A percentile compares a stretch with the other conserved stretches of the same genome.
These are phyloP conservation scores for Eospalax fontanierii DNA, from an alignment of 2,797 vertebrate species.

Conservation along the genomic window DNA sequence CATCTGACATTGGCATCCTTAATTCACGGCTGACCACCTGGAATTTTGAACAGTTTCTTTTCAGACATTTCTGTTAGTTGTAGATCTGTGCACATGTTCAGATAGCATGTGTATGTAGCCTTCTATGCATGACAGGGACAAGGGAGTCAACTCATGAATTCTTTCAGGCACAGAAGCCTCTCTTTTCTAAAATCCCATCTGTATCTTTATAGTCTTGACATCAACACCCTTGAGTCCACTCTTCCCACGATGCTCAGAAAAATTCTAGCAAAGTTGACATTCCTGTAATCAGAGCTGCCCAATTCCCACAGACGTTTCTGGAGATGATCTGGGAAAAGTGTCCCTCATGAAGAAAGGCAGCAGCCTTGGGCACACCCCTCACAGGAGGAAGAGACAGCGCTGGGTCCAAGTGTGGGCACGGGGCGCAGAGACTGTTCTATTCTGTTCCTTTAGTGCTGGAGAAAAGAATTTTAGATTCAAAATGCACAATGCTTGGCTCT, in stretches of 20 bases:
- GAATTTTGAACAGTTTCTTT: slow-evolving; percentile 47
- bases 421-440: not conserved
- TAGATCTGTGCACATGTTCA: not conserved
- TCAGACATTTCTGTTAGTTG: not conserved
- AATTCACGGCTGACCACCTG: slow-evolving; percentile 85
- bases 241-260: not conserved
- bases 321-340: not conserved
- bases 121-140: accelerated
- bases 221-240: not conserved
- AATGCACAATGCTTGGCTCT: not conserved
- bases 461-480: not conserved
- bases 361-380: accelerated
- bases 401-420: accelerated
- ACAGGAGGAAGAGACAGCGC: not conserved
- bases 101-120: not conserved
- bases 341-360: not conserved
- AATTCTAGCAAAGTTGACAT: not conserved
- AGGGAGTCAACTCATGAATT: not conserved
- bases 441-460: not conserved
- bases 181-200: not conserved
- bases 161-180: not conserved
- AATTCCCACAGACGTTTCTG: not conserved
- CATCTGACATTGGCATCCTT: slow-evolving; percentile 77
- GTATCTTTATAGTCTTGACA: not conserved
- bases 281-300: not conserved